phyloP scores from a whole-genome alignment of 2,888 invertebrate species.

The Eupithecia subfuscata region DNA sequence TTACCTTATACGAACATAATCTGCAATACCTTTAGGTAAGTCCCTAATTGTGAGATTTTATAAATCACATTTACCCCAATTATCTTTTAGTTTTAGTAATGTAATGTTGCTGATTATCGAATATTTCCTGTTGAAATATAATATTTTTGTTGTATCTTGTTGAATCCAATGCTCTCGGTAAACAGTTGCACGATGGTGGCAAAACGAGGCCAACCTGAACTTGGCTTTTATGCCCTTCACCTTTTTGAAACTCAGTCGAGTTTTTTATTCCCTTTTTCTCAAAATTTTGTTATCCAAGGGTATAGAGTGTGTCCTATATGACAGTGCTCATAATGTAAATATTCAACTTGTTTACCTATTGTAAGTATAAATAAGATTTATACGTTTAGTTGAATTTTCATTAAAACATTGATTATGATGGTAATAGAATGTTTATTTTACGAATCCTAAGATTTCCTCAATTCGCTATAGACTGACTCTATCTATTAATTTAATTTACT shows the following conservation, averaged over 20 bases:
- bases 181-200: background rate
- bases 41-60: background rate
- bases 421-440: slow-evolving; percentile 17
- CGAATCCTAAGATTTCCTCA: background rate
- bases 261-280: background rate
- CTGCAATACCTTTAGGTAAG: slow-evolving; percentile 17
- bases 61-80: background rate
- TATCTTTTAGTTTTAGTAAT: background rate
- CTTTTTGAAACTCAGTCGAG: slow-evolving; percentile 2
- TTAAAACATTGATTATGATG: slow-evolving; percentile 69
- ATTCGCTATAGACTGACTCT: background rate
- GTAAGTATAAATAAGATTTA: slow-evolving; percentile 84
- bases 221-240: background rate
- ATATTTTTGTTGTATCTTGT: slow-evolving; percentile 10
- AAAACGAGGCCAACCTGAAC: background rate
- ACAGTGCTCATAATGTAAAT: slow-evolving; percentile 65
- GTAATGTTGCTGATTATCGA: background rate
- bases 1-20: slow-evolving; percentile 22
- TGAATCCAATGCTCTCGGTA: background rate
- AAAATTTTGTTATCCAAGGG: slow-evolving; percentile 75
- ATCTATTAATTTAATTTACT: background rate
- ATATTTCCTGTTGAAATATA: background rate
- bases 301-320: slow-evolving; percentile 58
- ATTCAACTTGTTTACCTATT: slow-evolving; percentile 74
- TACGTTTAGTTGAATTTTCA: slow-evolving; percentile 84